Evolutionary conservation across 2,888 invertebrate species (phyloP).

Genomic region (Subacronicta megacephala): DNA sequence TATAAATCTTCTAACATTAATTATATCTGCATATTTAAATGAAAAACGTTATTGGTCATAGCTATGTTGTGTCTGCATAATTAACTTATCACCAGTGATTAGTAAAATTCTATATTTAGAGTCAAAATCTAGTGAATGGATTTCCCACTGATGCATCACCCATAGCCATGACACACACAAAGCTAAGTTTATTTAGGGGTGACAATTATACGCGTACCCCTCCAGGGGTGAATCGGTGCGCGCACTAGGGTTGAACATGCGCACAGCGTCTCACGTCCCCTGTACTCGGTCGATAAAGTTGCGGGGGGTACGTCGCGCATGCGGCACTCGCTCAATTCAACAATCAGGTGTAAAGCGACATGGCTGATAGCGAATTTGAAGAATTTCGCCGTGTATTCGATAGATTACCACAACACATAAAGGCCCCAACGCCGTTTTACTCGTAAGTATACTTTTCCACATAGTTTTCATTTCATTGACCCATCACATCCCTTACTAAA

Average conservation of each 20-base stretch:
- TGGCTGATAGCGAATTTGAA: constrained; percentile 98
- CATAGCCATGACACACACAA: constrained; percentile 45
- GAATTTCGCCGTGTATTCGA: constrained; percentile 97
- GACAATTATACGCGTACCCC: constrained; percentile 57
- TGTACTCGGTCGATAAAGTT: constrained; percentile 76
- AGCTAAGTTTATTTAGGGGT: constrained; percentile 53
- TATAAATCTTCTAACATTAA: too few species aligned
- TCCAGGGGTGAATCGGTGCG: constrained; percentile 57
- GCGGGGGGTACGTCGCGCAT: constrained; percentile 74
- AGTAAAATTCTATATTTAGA: constrained; percentile 1
- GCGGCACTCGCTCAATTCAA: constrained; percentile 73
- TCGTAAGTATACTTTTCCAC: constrained; percentile 92
- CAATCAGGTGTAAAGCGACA: constrained; percentile 93
- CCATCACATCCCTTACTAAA: constrained; percentile 16
- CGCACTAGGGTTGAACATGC: constrained; percentile 67
- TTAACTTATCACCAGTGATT: not conserved
- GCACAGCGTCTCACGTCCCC: constrained; percentile 53
- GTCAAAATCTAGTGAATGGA: constrained; percentile 45
- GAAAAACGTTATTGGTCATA: too few species aligned
- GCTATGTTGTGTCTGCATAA: not conserved
- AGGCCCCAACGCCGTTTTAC: constrained; percentile 95
- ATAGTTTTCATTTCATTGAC: constrained; percentile 17
- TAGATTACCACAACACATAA: constrained; percentile 93
- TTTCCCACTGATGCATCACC: constrained; percentile 75
- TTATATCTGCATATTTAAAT: too few species aligned